Evolutionary conservation across 2,113 vertebrate species (phyloP), one percentile per base, ranked within the genome.

Genomic region (Polypterus senegalus): DNA sequence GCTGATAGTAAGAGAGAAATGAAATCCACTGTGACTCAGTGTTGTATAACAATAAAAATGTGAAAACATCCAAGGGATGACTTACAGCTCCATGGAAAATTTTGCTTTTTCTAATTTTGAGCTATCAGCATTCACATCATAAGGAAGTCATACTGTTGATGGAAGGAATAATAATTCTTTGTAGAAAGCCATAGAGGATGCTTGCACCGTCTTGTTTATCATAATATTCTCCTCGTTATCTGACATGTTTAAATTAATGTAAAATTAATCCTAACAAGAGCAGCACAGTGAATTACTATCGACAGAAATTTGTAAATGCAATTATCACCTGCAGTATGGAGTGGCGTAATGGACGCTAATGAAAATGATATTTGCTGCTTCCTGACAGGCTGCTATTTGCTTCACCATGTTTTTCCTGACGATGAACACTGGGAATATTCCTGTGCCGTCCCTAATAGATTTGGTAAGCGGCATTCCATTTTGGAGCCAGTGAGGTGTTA

Each of bases 241-340:
- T 45, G 63, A 56, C 64, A 62, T 61, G 62, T 71, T 55, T 57
- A 65, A 62, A 66, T 71, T 65, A 70, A 72, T 55, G 59, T 65
- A 56, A 61, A 49, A 61, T 71, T 73, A 76, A 74, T 76, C 64
- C 70, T 71, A 60, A 62, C 46, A 66, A 65, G 68, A 70, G 63
- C 62, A 60, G 57, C 11, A 57, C 57, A 67, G 71, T 63, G 74
- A 71, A 74, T 67, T 54, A 73, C 59, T 72, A 69, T 69, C 55
- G 70, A 71, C 66, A 72, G 65, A 63, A 78, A 78, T 78, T 70
- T 74, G 72, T 61, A 66, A 76, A 77, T 76, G 56, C 69, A 65
- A 71, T 76, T 76, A 73, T 79, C 74, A 77, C 70, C 70, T 73
- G 61, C 64, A 63, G 70, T 67, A 70, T 67, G 71, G 47, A 64